Base-by-base conservation (phyloP, 2,797 vertebrate genomes). In the Danio kyathit region DNA sequence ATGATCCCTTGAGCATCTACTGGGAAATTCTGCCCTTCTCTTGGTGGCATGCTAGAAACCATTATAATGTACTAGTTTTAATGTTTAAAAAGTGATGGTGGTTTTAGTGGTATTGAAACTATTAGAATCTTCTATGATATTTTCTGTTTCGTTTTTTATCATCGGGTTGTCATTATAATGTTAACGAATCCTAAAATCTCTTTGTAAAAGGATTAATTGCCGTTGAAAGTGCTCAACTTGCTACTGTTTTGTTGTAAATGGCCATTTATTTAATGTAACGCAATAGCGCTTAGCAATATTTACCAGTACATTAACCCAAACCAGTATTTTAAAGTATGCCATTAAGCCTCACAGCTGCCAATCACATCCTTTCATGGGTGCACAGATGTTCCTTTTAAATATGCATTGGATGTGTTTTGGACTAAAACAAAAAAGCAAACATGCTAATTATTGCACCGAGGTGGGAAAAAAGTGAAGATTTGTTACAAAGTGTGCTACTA, bases 321-420 rank as follows among this genome's bases (percentile, higher is more conserved):
- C 21, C 6, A 4, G 21, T 40, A 11, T 29, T 60, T 78, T 6
- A 78, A 49, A 78, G 16, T 48, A 78, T 64, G 19, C 54, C 43
- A 49, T 69, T 69, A 78, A 59, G 43, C 21, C 41, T 59, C 64
- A 48, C 75, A 59, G 65, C 44, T 69, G 43, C 54, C 54, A 78
- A 49, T 78, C 52, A 69, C 13, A 10, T 44, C 13, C 17, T 76
- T 64, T 56, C 9, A 41, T 61, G 16, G 59, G 41, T 51, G 56
- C 82, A 71, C 77, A 83, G 82, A 72, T 76, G 82, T 64, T 46
- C 17, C 40, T 59, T 76, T 80, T 74, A 80, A 84, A 84, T 67
- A 74, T 81, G 60, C 74, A 78, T 56, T 51, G 59, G 79, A 67
- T 16, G 74, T 60, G 61, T 19, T 29, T 70, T 63, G 69, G 60